Conservation (phyloP, 2,888 invertebrate genomes). For the Ctenicera cuprea region DNA sequence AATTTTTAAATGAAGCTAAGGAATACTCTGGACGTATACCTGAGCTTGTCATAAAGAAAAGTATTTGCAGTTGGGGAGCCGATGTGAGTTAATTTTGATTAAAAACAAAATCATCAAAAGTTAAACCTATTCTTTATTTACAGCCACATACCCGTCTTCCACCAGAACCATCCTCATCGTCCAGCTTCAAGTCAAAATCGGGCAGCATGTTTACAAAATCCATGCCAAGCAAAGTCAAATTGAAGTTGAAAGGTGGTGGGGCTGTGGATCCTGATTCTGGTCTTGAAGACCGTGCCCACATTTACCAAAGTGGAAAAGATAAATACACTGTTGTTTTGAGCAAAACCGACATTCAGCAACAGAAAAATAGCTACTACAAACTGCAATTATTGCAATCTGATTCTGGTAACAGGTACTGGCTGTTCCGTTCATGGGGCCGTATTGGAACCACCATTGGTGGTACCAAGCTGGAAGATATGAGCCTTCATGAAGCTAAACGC, state of each 20-base stretch:
- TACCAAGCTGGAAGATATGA: slow-evolving; percentile 76
- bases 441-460: slow-evolving; percentile 96
- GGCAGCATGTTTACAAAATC: slow-evolving; percentile 73
- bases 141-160: slow-evolving; percentile 68
- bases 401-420: slow-evolving; percentile 74
- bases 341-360: slow-evolving; percentile 88
- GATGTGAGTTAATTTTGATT: slow-evolving; percentile 79
- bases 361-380: slow-evolving; percentile 97
- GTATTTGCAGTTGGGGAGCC: slow-evolving; percentile 89
- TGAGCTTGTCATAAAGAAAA: slow-evolving; percentile 81
- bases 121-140: slow-evolving; percentile 51
- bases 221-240: slow-evolving; percentile 77
- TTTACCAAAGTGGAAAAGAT: slow-evolving; percentile 77
- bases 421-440: slow-evolving; percentile 88
- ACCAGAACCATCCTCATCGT: slow-evolving; percentile 62
- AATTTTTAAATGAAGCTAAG: slow-evolving; percentile 82
- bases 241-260: slow-evolving; percentile 86
- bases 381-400: slow-evolving; percentile 89
- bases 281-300: slow-evolving; percentile 86
- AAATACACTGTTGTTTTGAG: slow-evolving; percentile 89
- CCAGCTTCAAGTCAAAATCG: slow-evolving; percentile 65
- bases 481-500: slow-evolving; percentile 76
- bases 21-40: slow-evolving; percentile 79
- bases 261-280: slow-evolving; percentile 96
- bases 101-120: too few relatives aligned